Base-by-base conservation (phyloP, 92 coral and sea anemone species). In the Epizoanthus illoricatus region DNA sequence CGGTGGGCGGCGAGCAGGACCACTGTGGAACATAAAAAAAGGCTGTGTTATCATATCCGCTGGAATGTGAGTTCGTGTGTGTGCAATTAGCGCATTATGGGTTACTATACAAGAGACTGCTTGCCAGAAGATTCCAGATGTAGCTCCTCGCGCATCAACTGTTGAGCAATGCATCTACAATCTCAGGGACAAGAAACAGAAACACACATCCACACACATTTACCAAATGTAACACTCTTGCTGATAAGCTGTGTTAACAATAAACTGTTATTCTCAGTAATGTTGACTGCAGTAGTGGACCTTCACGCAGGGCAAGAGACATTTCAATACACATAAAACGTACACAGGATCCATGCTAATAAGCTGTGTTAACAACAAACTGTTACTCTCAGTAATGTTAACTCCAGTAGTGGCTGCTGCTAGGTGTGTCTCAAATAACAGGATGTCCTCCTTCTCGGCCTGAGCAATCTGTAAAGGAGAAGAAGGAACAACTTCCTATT, bases 351-450 rank as follows among this genome's bases (percentile, higher is more conserved):
- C 99, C 95, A 96, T 89, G 72, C 92, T 91, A 61, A 93, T 96
- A 6, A 96, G 88, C 83, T 96, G 99, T 23, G 91, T 89, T 79
- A 96, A 74, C 82, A 96, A 76, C 84, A 96, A 87, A 70, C 99
- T 96, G 75, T 90, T 91, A 78, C 86, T 89, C 74, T 96, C 99
- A 33, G 99, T 96, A 47, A 96, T 96, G 58, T 80, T 86, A 45
- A 93, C 97, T 55, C 97, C 97, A 36, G 98, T 89, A 0, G 99
- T 96, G 66, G 99, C 99, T 56, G 99, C 99, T 2, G 98, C 99
- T 64, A 96, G 93, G 88, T 96, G 99, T 1, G 96, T 88, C 84
- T 96, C 99, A 88, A 96, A 96, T 79, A 90, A 84, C 40, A 96
- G 84, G 69, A 95, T 95, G 39, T 95, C 97, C 49, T 95, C 98